These are phyloP conservation scores for Oryzias celebensis DNA, from an alignment of 2,113 vertebrate species.

Conservation along the genomic window DNA sequence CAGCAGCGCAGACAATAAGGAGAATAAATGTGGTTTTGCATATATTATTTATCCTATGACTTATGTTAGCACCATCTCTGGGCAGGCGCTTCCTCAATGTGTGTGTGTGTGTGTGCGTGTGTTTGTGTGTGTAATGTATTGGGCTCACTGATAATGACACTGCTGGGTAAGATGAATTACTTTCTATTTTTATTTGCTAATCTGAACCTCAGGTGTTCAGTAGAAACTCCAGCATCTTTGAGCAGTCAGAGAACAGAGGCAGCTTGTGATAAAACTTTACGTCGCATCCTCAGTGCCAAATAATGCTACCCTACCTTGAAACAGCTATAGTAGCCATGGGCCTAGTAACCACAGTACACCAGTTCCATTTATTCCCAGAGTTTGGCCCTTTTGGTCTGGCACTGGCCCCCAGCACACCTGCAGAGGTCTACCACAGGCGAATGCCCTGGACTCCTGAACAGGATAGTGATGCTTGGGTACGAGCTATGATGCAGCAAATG, in stretches of 20 bases:
- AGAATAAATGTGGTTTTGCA: constrained; percentile 50
- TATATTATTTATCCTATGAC: constrained; percentile 45
- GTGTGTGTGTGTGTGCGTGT: constrained; percentile 7
- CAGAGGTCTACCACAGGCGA: too few species aligned
- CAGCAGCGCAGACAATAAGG: constrained; percentile 8
- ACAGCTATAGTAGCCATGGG: too few species aligned
- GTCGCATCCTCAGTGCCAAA: neutral
- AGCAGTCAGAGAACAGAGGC: neutral
- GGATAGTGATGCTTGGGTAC: too few species aligned
- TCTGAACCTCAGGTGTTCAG: constrained; percentile 17
- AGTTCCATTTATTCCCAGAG: too few species aligned
- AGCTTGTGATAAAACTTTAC: constrained; percentile 11
- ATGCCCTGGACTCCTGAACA: too few species aligned
- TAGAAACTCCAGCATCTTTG: constrained; percentile 30
- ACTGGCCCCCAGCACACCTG: too few species aligned
- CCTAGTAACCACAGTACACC: too few species aligned
- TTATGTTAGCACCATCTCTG: constrained; percentile 48
- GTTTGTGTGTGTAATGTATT: constrained; percentile 13
- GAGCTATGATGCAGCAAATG: too few species aligned
- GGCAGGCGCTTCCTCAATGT: constrained; percentile 35
- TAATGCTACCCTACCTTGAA: neutral
- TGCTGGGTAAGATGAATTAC: constrained; percentile 55
- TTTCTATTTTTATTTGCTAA: constrained; percentile 25
- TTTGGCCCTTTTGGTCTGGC: too few species aligned
- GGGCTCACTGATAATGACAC: constrained; percentile 37